A percentile compares a stretch with the other conserved stretches of the same genome.
phyloP scores from a whole-genome alignment of 2,888 invertebrate species.

The Drosophila monieri region DNA sequence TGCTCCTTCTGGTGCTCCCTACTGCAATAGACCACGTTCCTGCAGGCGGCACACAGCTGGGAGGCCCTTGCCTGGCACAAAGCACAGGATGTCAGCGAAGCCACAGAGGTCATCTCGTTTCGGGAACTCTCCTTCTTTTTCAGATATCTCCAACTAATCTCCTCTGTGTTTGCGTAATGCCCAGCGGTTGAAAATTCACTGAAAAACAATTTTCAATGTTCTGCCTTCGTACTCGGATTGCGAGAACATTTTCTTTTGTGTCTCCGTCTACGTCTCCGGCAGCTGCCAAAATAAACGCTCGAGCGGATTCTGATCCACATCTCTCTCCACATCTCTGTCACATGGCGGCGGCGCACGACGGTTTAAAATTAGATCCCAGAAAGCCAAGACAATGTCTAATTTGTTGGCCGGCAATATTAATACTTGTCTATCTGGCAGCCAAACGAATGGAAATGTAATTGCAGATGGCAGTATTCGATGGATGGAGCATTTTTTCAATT shows the following conservation, averaged over 20 bases:
- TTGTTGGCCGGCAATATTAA: constrained; percentile 29
- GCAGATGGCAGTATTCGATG: not conserved
- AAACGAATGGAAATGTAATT: not conserved
- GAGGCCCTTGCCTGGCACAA: constrained; percentile 87
- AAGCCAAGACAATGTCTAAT: constrained; percentile 37
- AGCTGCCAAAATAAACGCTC: constrained; percentile 31
- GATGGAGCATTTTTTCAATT: not conserved
- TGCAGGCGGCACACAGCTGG: constrained; percentile 89
- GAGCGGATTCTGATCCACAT: constrained; percentile 35
- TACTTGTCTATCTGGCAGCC: constrained; percentile 7
- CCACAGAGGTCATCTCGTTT: constrained; percentile 2
- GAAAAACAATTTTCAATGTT: constrained; percentile 23
- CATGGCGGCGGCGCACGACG: constrained; percentile 63
- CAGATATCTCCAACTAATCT: constrained; percentile 7
- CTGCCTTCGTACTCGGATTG: constrained; percentile 26
- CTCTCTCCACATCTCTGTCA: constrained; percentile 56
- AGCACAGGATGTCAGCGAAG: constrained; percentile 84
- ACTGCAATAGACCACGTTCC: constrained; percentile 88
- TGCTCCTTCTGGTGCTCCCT: constrained; percentile 89
- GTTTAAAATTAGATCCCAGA: constrained; percentile 62
- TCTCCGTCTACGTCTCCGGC: constrained; percentile 44
- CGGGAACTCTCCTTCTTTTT: not conserved
- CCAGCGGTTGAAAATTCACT: constrained; percentile 60
- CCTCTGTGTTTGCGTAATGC: constrained; percentile 65
- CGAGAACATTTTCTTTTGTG: constrained; percentile 62